Conservation (phyloP, 37 sponge, comb jelly and placozoan genomes). For the Ephydatia muelleri region DNA sequence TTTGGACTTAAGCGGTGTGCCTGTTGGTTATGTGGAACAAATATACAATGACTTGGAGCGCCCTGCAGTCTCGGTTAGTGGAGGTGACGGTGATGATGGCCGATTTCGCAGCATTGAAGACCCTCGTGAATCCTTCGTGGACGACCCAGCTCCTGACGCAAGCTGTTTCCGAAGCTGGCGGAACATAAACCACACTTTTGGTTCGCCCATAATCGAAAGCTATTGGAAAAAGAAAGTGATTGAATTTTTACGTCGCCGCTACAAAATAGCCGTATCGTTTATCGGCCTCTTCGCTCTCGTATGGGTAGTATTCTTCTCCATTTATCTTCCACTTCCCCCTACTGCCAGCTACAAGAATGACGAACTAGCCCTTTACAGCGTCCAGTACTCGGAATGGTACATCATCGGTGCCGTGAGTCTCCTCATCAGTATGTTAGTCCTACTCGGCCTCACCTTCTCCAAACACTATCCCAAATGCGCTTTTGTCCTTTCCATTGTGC, state of each 20-base stretch:
- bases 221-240: constrained; percentile 60
- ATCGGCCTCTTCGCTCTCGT: constrained; percentile 64
- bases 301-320: constrained; percentile 78
- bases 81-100: neutral
- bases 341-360: neutral
- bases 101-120: neutral
- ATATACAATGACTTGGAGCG: neutral
- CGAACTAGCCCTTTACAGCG: constrained; percentile 30
- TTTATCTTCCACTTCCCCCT: constrained; percentile 34
- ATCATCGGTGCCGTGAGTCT: constrained; percentile 49
- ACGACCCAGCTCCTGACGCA: neutral
- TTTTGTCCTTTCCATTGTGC: constrained; percentile 33
- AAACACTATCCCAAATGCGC: constrained; percentile 40
- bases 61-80: neutral
- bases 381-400: constrained; percentile 34
- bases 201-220: constrained; percentile 56
- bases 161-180: constrained; percentile 38
- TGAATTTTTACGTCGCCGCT: constrained; percentile 68
- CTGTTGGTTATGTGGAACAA: neutral
- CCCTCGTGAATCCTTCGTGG: neutral
- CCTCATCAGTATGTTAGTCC: constrained; percentile 13
- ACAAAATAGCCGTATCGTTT: constrained; percentile 48
- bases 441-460: constrained; percentile 45
- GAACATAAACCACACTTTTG: constrained; percentile 52
- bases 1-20: neutral